Evolutionary conservation across 2,888 invertebrate genomes (phyloP).

Genomic region (Elaeidobius kamerunicus): DNA sequence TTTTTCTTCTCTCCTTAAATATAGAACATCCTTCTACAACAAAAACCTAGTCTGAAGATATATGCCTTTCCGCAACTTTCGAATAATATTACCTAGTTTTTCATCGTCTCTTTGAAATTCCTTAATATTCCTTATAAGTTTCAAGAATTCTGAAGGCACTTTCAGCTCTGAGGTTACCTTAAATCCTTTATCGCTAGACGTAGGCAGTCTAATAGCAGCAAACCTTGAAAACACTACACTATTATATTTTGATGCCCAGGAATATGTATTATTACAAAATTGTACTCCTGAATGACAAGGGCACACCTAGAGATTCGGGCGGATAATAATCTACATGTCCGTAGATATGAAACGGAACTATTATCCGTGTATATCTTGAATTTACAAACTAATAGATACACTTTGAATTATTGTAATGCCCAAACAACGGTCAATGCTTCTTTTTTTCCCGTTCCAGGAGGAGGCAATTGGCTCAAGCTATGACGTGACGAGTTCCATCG

Average conservation of each 20-base stretch:
- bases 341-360: neutral
- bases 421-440: neutral
- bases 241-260: slow-evolving; percentile 43
- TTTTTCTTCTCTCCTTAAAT: neutral
- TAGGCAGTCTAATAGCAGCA: neutral
- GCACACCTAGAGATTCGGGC: neutral
- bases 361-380: neutral
- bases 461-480: neutral
- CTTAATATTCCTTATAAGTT: neutral
- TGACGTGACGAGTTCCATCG: neutral
- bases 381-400: neutral
- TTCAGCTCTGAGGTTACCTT: neutral
- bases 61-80: neutral
- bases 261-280: slow-evolving; percentile 78
- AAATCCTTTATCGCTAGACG: slow-evolving; percentile 3
- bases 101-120: slow-evolving; percentile 1
- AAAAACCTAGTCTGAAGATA: neutral
- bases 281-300: neutral
- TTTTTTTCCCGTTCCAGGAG: neutral
- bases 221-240: neutral
- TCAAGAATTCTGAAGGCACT: neutral
- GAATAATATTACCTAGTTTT: slow-evolving; percentile 1
- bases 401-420: neutral
- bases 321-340: neutral
- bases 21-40: neutral